Base-by-base conservation (phyloP, 2,797 vertebrate species). In the Jordanella pulchra region DNA sequence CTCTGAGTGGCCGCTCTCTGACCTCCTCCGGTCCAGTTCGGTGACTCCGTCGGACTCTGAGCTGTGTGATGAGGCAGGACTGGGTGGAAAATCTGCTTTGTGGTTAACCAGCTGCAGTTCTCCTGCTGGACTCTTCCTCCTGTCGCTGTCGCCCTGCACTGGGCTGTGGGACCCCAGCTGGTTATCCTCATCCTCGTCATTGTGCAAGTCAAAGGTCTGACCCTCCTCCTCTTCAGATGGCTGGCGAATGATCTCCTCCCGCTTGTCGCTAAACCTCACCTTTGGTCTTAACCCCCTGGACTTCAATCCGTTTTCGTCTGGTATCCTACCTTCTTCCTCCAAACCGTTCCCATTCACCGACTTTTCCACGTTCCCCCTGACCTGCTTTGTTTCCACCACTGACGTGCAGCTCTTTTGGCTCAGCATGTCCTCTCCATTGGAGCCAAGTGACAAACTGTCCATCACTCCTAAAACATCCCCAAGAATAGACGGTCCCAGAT, bases 381-480 rank as follows among this genome's bases (percentile, higher is more conserved):
- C 78, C 60, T 69, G 73, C 56, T 77, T 91, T 27, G 78, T 77
- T 68, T 91, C 92, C 47, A 77, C 69, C 3, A 63, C 55, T 9
- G 82, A 87, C 18, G 71, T 63, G 60, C 53, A 81, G n/a, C 75
- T 90, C 82, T 76, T 84, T 65, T 83, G 65, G 74, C 61, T 64
- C 69, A 91, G 90, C 77, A 77, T 80, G 11, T 90, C 86, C 18
- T 89, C 83, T 15, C 81, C 86, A 39, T 86, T 76, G 58, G 77
- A 76, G 67, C 94, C 92, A 32, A 95, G 77, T 27, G 87, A 89
- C 80, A 95, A 76, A 76, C 93, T 93, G 42, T 97, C 95, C 97
- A 97, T 97, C 76, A 97, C 95, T 9, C 96, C 96, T 1, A 97
- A 88, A 65, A 97, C 96, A 17, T 97, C 97, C 67, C 96, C 96